Evolutionary conservation across 2,888 invertebrate genomes (phyloP), one percentile per base, ranked within the genome.

Genomic region (Lomographa bimaculata): DNA sequence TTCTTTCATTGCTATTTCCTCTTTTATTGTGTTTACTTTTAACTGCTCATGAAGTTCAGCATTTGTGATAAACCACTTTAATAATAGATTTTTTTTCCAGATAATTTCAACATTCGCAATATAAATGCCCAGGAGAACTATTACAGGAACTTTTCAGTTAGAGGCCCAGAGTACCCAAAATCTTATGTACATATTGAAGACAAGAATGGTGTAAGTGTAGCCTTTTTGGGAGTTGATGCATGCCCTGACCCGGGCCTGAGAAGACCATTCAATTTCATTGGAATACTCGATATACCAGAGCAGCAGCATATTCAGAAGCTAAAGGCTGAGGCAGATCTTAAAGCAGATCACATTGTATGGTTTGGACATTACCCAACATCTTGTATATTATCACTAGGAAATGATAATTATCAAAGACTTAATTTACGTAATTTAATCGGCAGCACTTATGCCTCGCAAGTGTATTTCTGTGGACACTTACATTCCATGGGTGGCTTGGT

Each of bases 361-460:
- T 97, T 97, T 83, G 97, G 96, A 1, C 98, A 98, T 76, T 97
- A 97, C 79, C 97, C 98, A 1, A 96, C 97, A 8, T 97, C 97
- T 2, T 94, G 95, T 56, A 95, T 97, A 57, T 77, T 96, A 20
- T 85, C 94, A 1, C 78, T 92, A 5, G 85, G 90, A 34, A 83
- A 79, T 35, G n/a, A n/a, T n/a, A 75, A 80, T 26, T 74, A 86
- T 1, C 83, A 91, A 12, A 78, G 77, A 51, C 67, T 89, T n/a
- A 74, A 89, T 38, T 57, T 93, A 7, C 79, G 93, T 23, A 70
- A 90, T 21, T 61, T 94, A 17, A 91, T 93, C 53, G 93, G 93
- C 6, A 89, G 87, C 46, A 89, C 90, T 50, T 77, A 79, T 24
- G 90, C 90, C 33, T 93, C 94, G 29, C 89, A 94, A 60, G 96